Evolutionary conservation across 2,113 vertebrate species (phyloP).

Genomic region (Muntiacus muntjak): DNA sequence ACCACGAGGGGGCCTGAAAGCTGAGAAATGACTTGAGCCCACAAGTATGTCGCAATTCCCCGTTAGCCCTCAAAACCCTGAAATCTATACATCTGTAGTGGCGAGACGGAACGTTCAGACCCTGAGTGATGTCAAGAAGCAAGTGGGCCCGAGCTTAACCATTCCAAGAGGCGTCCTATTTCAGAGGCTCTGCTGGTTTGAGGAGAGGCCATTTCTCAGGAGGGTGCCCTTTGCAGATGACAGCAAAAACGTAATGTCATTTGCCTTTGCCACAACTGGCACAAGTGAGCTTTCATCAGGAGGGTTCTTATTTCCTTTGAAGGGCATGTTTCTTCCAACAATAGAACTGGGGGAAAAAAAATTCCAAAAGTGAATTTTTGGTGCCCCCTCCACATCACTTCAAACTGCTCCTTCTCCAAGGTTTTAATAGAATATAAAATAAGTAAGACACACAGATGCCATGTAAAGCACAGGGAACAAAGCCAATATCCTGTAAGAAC

Average conservation of each 20-base stretch:
- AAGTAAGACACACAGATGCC: not conserved
- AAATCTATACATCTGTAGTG: not conserved
- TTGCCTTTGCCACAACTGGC: not conserved
- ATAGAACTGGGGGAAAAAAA: not conserved
- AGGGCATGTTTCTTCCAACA: not conserved
- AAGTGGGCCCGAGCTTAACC: not conserved
- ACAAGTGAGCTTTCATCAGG: not conserved
- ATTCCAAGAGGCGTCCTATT: not conserved
- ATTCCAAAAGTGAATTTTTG: not conserved
- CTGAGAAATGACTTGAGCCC: slow-evolving; percentile 20
- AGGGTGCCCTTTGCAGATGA: not conserved
- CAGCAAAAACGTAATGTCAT: not conserved
- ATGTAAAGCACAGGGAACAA: not conserved
- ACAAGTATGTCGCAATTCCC: not conserved
- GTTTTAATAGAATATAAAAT: not conserved
- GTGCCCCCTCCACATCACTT: accelerated
- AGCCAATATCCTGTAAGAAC: not conserved
- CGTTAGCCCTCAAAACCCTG: not conserved
- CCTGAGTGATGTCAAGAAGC: slow-evolving; percentile 3
- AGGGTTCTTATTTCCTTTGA: not conserved
- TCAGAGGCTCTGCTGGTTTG: not conserved
- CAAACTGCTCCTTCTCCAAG: not conserved
- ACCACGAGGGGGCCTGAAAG: not conserved
- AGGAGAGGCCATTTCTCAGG: not conserved
- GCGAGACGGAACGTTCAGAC: not conserved